These are phyloP conservation scores for Coenonympha glycerion DNA, from an alignment of 2,888 invertebrate species.

Conservation along the genomic window DNA sequence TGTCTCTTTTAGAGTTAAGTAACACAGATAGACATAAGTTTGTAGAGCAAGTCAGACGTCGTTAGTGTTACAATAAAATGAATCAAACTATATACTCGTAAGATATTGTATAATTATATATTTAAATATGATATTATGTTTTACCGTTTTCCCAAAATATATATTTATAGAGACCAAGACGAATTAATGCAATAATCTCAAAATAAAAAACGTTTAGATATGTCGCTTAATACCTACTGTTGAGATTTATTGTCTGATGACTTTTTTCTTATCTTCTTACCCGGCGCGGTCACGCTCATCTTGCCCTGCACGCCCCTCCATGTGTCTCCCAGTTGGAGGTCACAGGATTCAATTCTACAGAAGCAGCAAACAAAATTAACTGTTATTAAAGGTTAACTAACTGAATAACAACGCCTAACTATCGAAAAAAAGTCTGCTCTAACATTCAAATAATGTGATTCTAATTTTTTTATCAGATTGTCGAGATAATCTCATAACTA, in stretches of 20 bases:
- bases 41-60: too few relatives aligned
- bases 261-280: constrained; percentile 83
- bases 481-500: too few relatives aligned
- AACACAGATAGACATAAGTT: too few relatives aligned
- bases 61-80: too few relatives aligned
- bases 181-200: constrained; percentile 27
- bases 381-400: constrained; percentile 45
- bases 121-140: too few relatives aligned
- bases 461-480: too few relatives aligned
- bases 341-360: constrained; percentile 92
- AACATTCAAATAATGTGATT: too few relatives aligned
- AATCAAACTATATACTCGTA: too few relatives aligned
- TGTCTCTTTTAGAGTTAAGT: too few relatives aligned
- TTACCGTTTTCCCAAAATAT: not conserved
- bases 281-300: constrained; percentile 85
- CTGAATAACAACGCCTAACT: constrained; percentile 14
- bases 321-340: constrained; percentile 82
- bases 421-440: not conserved
- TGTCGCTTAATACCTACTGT: constrained; percentile 71
- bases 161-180: not conserved
- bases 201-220: constrained; percentile 47
- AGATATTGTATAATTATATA: too few relatives aligned
- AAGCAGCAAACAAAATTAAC: constrained; percentile 73
- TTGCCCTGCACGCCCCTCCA: constrained; percentile 89
- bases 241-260: constrained; percentile 81